phyloP scores from a whole-genome alignment of 2,113 vertebrate species.

The Epinephelus moara region DNA sequence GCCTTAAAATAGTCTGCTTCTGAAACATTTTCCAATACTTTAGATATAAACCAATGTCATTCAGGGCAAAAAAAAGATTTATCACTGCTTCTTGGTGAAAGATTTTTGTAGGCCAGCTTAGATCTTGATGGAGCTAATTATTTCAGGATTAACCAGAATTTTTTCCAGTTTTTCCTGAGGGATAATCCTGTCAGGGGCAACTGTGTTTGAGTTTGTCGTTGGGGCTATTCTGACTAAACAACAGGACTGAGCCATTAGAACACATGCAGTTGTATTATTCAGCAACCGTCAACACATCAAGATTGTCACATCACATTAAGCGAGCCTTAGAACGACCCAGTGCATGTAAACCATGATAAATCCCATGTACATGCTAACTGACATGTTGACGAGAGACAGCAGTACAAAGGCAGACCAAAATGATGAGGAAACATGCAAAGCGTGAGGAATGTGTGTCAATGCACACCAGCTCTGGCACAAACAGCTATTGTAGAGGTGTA shows the following conservation, averaged over 20 bases:
- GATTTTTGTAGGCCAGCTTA: too few species aligned
- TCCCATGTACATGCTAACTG: too few species aligned
- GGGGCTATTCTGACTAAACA: not conserved
- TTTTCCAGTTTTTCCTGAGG: not conserved
- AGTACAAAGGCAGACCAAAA: not conserved
- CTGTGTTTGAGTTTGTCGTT: not conserved
- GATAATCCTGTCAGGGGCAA: conserved; percentile 1
- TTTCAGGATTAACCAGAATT: conserved; percentile 39
- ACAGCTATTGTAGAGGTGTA: not conserved
- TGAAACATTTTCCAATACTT: too few species aligned
- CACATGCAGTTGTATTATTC: not conserved
- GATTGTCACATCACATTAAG: too few species aligned
- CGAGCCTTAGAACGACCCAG: not conserved
- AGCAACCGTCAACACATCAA: too few species aligned
- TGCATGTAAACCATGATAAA: not conserved
- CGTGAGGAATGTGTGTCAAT: not conserved
- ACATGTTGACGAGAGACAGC: not conserved
- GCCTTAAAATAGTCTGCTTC: too few species aligned
- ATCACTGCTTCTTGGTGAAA: not conserved
- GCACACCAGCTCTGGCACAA: not conserved
- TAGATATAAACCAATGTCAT: not conserved
- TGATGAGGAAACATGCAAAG: not conserved
- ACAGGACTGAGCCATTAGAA: not conserved
- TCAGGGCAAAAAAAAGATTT: not conserved
- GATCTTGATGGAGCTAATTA: not conserved